A percentile compares a stretch with the other conserved stretches of the same genome.
phyloP scores from a whole-genome alignment of 2,113 vertebrate species.

The Rattus rattus region DNA sequence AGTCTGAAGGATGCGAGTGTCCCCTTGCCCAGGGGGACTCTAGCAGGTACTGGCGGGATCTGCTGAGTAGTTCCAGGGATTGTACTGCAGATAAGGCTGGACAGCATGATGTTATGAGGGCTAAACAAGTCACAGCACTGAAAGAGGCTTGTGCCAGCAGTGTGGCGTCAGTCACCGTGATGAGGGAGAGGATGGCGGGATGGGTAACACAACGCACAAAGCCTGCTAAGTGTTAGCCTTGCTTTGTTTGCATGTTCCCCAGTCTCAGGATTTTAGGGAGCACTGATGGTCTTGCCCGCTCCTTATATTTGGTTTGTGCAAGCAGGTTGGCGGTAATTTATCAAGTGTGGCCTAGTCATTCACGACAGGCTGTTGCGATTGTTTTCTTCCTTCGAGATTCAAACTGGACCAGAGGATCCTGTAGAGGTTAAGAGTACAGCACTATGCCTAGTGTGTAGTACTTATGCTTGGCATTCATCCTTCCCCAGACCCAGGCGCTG shows the following conservation, averaged over 20 bases:
- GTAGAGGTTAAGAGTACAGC: background rate
- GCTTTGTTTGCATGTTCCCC: background rate
- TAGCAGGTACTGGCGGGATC: background rate
- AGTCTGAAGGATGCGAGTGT: background rate
- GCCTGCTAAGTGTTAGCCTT: background rate
- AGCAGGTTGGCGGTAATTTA: background rate
- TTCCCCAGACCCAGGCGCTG: background rate
- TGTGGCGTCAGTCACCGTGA: background rate
- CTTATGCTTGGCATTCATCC: rapidly evolving
- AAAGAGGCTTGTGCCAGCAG: background rate
- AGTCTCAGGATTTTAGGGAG: background rate
- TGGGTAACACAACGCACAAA: background rate
- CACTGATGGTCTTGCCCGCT: background rate
- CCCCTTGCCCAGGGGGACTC: background rate
- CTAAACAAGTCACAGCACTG: background rate
- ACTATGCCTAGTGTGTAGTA: rapidly evolving
- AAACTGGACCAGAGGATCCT: background rate
- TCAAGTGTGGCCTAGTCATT: background rate
- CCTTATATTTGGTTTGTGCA: constrained; percentile 26
- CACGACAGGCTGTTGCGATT: background rate
- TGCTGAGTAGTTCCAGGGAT: background rate
- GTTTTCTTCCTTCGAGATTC: constrained; percentile 32
- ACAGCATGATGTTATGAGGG: background rate
- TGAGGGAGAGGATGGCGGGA: background rate
- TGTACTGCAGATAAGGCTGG: background rate